Conservation (phyloP, 2,113 vertebrate genomes). For the Cryptotis parvus region DNA sequence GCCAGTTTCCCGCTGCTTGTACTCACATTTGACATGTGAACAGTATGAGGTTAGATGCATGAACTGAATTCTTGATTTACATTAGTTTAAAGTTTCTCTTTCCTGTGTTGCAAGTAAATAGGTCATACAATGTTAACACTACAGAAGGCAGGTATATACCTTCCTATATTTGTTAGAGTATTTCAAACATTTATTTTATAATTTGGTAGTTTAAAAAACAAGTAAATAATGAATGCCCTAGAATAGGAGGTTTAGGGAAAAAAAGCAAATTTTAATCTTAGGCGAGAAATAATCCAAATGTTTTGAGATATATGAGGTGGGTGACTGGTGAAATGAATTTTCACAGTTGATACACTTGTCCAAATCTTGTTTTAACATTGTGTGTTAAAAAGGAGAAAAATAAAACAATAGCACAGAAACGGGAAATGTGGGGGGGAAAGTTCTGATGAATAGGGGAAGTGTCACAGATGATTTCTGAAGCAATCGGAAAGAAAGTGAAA, state of each 20-base stretch:
- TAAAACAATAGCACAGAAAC: conserved; percentile 61
- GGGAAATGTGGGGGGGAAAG: conserved; percentile 57
- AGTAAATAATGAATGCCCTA: conserved; percentile 83
- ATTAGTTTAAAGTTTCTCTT: conserved; percentile 62
- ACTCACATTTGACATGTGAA: conserved; percentile 64
- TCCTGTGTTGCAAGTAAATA: conserved; percentile 71
- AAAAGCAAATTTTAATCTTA: conserved; percentile 82
- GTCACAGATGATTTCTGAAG: conserved; percentile 34
- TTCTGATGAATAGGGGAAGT: not conserved
- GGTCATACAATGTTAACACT: conserved; percentile 73
- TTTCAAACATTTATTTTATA: conserved; percentile 72
- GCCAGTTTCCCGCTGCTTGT: conserved; percentile 69
- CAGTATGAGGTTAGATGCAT: conserved; percentile 62
- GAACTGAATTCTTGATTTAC: conserved; percentile 68
- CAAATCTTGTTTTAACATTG: conserved; percentile 78
- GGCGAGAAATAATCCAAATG: conserved; percentile 78
- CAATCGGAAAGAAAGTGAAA: conserved; percentile 48
- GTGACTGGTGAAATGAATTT: conserved; percentile 76
- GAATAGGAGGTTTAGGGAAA: conserved; percentile 73
- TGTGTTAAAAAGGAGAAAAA: conserved; percentile 62
- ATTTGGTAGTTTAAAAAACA: conserved; percentile 80
- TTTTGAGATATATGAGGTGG: conserved; percentile 77
- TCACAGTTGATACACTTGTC: conserved; percentile 81
- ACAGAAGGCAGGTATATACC: conserved; percentile 79
- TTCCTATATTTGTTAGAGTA: conserved; percentile 78